Percentiles rank a stretch among this genome's conserved stretches.
Conservation (phyloP, 2,797 vertebrate species). For the Sus cebifrons region DNA sequence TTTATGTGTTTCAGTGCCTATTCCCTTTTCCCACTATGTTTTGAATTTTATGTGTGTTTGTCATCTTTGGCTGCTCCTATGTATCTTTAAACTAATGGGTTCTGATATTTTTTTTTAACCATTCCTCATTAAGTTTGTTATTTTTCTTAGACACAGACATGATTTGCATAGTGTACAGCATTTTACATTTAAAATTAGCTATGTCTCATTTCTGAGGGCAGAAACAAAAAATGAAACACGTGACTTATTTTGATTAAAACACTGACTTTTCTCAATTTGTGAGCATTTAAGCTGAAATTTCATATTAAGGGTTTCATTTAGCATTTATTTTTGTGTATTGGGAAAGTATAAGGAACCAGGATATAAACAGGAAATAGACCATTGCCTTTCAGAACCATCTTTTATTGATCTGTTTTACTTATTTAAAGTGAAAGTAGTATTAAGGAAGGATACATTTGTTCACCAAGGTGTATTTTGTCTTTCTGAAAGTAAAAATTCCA, state of each 20-base stretch:
- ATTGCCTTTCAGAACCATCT: conserved; percentile 72
- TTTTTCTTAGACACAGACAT: conserved; percentile 91
- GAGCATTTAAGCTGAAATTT: conserved; percentile 85
- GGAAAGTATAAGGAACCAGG: conserved; percentile 69
- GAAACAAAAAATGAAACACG: conserved; percentile 88
- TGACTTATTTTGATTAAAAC: conserved; percentile 87
- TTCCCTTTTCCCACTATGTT: conserved; percentile 91
- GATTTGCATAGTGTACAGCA: conserved; percentile 90
- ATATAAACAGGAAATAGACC: conserved; percentile 69
- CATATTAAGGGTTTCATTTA: conserved; percentile 81
- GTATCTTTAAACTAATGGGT: conserved; percentile 93
- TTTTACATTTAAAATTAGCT: conserved; percentile 91
- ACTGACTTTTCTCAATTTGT: conserved; percentile 86
- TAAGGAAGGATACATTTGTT: conserved; percentile 59
- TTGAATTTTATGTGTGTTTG: conserved; percentile 93
- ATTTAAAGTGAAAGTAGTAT: conserved; percentile 67
- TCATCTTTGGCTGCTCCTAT: conserved; percentile 92
- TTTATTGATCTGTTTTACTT: conserved; percentile 69
- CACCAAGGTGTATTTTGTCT: conserved; percentile 67
- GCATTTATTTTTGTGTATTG: conserved; percentile 80
- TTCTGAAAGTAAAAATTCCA: conserved; percentile 65
- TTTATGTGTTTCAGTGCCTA: conserved; percentile 92
- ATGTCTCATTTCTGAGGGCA: conserved; percentile 88
- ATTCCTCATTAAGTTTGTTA: conserved; percentile 92
- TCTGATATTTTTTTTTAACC: conserved; percentile 89